phyloP scores from a whole-genome alignment of 2,113 vertebrate species.

The Chrysochloris asiatica region DNA sequence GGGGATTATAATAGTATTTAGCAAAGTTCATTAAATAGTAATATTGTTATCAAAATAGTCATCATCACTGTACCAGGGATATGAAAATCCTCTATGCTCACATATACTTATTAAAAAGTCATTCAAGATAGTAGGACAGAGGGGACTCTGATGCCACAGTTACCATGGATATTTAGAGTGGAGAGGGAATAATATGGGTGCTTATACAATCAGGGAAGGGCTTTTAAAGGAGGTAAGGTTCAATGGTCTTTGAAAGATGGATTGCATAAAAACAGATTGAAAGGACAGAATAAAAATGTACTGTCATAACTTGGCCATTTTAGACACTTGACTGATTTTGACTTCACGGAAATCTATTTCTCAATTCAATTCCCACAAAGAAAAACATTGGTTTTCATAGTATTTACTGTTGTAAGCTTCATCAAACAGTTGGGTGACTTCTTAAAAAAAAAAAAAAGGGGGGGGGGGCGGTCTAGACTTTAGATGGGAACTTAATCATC shows the following conservation, averaged over 20 bases:
- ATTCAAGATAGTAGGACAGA: neutral
- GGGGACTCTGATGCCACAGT: neutral
- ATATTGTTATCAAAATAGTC: neutral
- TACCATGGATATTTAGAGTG: neutral
- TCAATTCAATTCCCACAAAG: slow-evolving; percentile 54
- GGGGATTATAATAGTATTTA: neutral
- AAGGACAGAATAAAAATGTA: slow-evolving; percentile 32
- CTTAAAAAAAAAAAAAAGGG: slow-evolving; percentile 67
- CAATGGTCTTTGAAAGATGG: neutral
- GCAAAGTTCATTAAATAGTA: neutral
- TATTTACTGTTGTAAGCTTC: slow-evolving; percentile 69
- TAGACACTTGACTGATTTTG: slow-evolving; percentile 64
- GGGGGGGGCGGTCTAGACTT: slow-evolving; percentile 45
- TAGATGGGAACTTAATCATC: slow-evolving; percentile 44
- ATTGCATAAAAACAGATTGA: slow-evolving; percentile 35
- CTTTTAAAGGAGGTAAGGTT: neutral
- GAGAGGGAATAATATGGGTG: neutral
- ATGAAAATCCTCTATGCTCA: neutral
- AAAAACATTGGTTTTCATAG: slow-evolving; percentile 59
- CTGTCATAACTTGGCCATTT: slow-evolving; percentile 50
- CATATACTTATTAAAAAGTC: neutral
- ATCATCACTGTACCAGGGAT: neutral
- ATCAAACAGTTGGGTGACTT: slow-evolving; percentile 64
- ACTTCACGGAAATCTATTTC: slow-evolving; percentile 64
- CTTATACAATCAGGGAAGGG: neutral